Conservation (phyloP, 2,113 vertebrate species). For the Tenrec ecaudatus region DNA sequence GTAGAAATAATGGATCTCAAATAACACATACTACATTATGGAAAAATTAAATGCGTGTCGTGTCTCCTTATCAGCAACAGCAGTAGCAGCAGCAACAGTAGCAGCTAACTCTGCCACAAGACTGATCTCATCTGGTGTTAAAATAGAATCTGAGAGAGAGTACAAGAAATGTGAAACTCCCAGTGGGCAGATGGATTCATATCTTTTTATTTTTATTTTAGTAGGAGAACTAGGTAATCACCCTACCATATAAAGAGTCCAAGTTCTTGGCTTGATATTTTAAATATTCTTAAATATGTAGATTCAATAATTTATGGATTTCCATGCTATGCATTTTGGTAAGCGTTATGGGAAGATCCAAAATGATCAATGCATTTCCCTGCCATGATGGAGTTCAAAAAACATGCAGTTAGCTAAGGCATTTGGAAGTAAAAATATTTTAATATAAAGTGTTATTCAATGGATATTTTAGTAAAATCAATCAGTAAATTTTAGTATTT, state of each 20-base stretch:
- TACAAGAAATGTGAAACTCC: not conserved
- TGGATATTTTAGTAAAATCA: not conserved
- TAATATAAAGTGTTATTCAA: not conserved
- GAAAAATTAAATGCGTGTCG: no score
- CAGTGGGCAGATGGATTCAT: not conserved
- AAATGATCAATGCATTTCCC: not conserved
- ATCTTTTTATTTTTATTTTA: constrained; percentile 20
- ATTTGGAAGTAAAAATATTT: not conserved
- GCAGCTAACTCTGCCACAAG: not conserved
- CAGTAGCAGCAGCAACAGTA: not conserved
- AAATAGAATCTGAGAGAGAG: not conserved
- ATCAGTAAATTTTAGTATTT: not conserved
- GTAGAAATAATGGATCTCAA: no score
- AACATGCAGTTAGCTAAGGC: constrained; percentile 13
- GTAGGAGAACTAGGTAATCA: not conserved
- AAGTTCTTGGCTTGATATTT: not conserved
- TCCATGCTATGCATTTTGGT: not conserved
- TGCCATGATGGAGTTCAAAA: not conserved
- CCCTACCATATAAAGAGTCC: not conserved
- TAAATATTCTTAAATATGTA: not conserved
- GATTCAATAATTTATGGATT: constrained; percentile 23
- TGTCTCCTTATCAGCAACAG: not conserved
- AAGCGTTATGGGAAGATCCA: constrained; percentile 21
- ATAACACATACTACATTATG: no score
- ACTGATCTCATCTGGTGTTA: not conserved